Percentiles rank a stretch among this genome's conserved stretches.
These are phyloP conservation scores for Squalus acanthias DNA, from an alignment of 2,797 vertebrate genomes.

Conservation along the genomic window DNA sequence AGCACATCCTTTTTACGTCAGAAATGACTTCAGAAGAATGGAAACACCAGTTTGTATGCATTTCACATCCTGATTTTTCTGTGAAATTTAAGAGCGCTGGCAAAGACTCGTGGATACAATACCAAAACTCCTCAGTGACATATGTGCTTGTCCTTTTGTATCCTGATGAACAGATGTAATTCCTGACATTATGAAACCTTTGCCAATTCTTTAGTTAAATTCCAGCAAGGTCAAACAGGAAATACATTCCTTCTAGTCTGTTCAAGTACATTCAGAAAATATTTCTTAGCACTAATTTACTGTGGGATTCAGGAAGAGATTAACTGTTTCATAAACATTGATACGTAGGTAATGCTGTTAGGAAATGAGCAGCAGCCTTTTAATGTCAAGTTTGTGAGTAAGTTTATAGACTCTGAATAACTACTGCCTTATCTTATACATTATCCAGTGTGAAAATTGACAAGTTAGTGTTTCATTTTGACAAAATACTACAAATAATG, in stretches of 20 bases:
- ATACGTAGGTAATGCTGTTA: constrained; percentile 39
- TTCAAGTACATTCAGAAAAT: constrained; percentile 42
- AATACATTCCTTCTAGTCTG: constrained; percentile 43
- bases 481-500: not conserved
- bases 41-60: constrained; percentile 38
- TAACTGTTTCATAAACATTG: constrained; percentile 42
- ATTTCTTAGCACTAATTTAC: constrained; percentile 41
- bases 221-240: constrained; percentile 45
- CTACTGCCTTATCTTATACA: not conserved
- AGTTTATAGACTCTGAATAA: constrained; percentile 21
- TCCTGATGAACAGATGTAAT: constrained; percentile 40
- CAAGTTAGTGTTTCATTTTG: not conserved
- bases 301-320: constrained; percentile 42
- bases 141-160: constrained; percentile 42
- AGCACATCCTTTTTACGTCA: constrained; percentile 37
- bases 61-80: constrained; percentile 43
- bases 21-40: constrained; percentile 35
- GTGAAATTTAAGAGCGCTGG: constrained; percentile 37
- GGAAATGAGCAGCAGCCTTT: constrained; percentile 34
- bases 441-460: not conserved
- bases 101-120: constrained; percentile 40
- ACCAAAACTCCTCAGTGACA: constrained; percentile 36
- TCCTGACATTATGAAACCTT: constrained; percentile 44
- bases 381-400: constrained; percentile 37
- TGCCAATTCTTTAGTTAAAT: constrained; percentile 43